Conservation (phyloP, 2,888 invertebrate genomes). For the Calameuta pallipes region DNA sequence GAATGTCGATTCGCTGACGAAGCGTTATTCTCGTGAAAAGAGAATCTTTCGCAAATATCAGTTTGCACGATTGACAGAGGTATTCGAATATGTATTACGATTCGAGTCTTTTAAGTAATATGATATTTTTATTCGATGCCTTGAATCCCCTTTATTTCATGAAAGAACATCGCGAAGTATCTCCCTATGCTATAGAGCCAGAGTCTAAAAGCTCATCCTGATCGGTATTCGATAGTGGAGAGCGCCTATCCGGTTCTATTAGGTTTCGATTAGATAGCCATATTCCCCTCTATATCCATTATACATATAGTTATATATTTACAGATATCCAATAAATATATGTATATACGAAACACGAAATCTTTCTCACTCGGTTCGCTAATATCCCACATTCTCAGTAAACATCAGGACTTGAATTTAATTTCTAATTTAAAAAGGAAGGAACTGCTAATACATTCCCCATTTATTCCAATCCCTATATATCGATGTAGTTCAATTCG, state of each 20-base stretch:
- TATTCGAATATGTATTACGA: not conserved
- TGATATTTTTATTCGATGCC: not conserved
- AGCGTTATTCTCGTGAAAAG: not conserved
- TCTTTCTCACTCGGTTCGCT: not conserved
- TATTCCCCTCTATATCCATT: not conserved
- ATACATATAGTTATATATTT: not conserved
- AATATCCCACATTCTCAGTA: not conserved
- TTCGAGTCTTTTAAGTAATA: not conserved
- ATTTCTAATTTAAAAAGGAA: not conserved
- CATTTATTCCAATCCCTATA: not conserved
- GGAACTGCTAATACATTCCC: not conserved
- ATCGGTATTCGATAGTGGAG: not conserved
- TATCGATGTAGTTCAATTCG: not conserved
- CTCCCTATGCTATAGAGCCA: not conserved
- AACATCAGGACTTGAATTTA: not conserved
- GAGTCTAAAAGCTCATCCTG: not conserved
- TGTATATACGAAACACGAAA: not conserved
- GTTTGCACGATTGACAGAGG: not conserved
- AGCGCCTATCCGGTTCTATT: not conserved
- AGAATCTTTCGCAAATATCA: not conserved
- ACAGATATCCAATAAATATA: not conserved
- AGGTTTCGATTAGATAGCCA: not conserved
- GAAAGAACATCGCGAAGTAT: not conserved
- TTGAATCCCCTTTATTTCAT: not conserved
- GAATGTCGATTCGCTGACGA: not conserved